Base-by-base conservation (phyloP, 1,140 invertebrate species). In the Paraescarpia echinospica region DNA sequence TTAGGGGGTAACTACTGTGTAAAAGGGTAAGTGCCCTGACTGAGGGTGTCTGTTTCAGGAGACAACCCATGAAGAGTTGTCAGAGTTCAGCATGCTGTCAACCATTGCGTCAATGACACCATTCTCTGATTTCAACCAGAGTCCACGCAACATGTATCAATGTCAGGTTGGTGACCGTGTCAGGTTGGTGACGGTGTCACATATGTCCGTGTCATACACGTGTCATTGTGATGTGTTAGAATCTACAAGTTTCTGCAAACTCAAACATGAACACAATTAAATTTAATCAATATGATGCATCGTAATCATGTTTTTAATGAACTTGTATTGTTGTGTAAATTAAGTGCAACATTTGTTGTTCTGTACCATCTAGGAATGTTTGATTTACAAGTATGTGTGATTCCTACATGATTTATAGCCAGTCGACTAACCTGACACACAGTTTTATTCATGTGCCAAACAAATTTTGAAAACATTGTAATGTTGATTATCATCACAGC, bases 121-220 rank as follows among this genome's bases (percentile, higher is more conserved):
- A 0, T 98, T 99, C 97, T 99, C 99, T 0, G 99, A 99, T 96
- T 99, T 98, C 95, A 99, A 99, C 96, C 99, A 99, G 96, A 99
- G 98, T 95, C 99, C 99, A 0, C 96, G 98, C 95, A 99, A 99
- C 95, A 99, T 99, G 98, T 99, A 99, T 96, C 99, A 99, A 95
- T 99, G 99, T 97, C 99, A 99, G 96, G 97, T 97, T 96, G 94
- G 93, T 34, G 14, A 31, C 8, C 31, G 89, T 34, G 8, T 9
- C 8, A 9, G 48, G 8, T 18, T 14, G 2, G 27, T 77, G 59
- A 14, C 59, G 22, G 59, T 77, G 59, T 77, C 59, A 77, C 18
- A 22, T 77, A 18, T 77, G 59, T 77, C 59, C 4, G 59, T 77
- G 59, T 77, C 59, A n/a, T n/a, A n/a, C 18, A 8, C 18, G 48